Base-by-base conservation (phyloP, 30 jellyfish, hydroid and myxozoan species). In the Hydractinia echinata region DNA sequence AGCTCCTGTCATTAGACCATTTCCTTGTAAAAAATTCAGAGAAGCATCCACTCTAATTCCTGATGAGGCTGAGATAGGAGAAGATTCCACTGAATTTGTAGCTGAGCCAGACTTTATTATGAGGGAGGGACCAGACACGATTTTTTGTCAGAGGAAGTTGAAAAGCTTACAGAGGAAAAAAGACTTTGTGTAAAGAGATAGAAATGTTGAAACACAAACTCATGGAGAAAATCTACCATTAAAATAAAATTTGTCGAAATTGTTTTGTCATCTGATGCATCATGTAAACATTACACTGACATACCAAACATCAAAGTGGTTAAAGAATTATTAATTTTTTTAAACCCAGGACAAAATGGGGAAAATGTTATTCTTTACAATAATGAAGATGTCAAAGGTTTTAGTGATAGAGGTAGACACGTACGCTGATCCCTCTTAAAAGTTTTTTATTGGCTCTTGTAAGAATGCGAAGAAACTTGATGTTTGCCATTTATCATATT, bases 381-480 rank as follows among this genome's bases (percentile, higher is more conserved):
- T n/a, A n/a, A 16, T 14, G 56, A n/a, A n/a, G n/a, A n/a, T n/a
- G n/a, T n/a, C n/a, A n/a, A n/a, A n/a, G n/a, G n/a, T n/a, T n/a
- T n/a, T n/a, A n/a, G n/a, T n/a, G n/a, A n/a, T n/a, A n/a, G n/a
- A 18, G 80, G 80, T 70, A 70, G 67, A 70, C 80, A 21, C 5
- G 80, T 14, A 70, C 80, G 48, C 51, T 70, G n/a, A 18, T 56
- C 13, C 58, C 80, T 30, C 48, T 70, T 44, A 56, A 70, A 70
- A 70, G 68, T 51, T 70, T 15, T 70, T 49, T 70, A 30, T 49
- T 70, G 69, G n/a, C n/a, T n/a, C n/a, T n/a, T n/a, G n/a, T n/a
- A n/a, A n/a, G n/a, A n/a, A n/a, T n/a, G n/a, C n/a, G 48, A 49
- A 56, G 48, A 70, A 16, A 5, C 51, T 18, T 67, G 48, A 67